These are phyloP conservation scores for Diarsia rubi DNA, from an alignment of 2,888 invertebrate genomes.

Conservation along the genomic window DNA sequence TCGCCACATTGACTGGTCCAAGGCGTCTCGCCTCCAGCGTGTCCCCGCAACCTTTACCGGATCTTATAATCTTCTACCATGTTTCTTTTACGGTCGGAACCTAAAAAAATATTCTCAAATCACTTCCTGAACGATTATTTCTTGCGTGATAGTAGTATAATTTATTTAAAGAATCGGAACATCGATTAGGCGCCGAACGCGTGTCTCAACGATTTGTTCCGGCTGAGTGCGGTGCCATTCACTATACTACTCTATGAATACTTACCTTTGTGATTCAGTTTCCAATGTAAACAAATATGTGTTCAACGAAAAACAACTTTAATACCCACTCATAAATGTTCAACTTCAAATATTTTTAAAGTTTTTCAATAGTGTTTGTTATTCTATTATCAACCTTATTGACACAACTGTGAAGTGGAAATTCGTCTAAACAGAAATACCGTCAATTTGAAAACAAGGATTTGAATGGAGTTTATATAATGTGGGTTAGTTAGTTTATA, in stretches of 20 bases:
- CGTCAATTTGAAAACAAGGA: neutral
- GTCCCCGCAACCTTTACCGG: too few relatives aligned
- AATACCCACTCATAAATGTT: neutral
- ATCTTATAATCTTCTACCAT: neutral
- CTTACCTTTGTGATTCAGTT: neutral
- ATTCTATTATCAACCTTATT: neutral
- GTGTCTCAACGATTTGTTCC: slow-evolving; percentile 35
- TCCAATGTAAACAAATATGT: neutral
- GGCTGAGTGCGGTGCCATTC: slow-evolving; percentile 32
- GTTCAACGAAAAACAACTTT: neutral
- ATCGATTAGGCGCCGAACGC: slow-evolving; percentile 22
- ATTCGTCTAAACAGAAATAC: neutral
- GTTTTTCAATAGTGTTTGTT: neutral
- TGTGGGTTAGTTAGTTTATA: slow-evolving; percentile 8
- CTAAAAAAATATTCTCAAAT: neutral
- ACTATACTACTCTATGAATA: slow-evolving; percentile 6
- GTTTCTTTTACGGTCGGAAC: neutral
- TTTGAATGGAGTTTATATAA: neutral
- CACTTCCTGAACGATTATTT: slow-evolving; percentile 17
- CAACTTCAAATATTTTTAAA: neutral
- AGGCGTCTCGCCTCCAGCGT: too few relatives aligned
- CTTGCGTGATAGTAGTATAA: slow-evolving; percentile 10
- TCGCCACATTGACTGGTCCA: too few relatives aligned
- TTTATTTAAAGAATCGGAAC: slow-evolving; percentile 35
- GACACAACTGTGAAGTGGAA: accelerated